These are phyloP conservation scores for Drosophila virilis DNA, from an alignment of 1,140 invertebrate genomes.

Conservation along the genomic window DNA sequence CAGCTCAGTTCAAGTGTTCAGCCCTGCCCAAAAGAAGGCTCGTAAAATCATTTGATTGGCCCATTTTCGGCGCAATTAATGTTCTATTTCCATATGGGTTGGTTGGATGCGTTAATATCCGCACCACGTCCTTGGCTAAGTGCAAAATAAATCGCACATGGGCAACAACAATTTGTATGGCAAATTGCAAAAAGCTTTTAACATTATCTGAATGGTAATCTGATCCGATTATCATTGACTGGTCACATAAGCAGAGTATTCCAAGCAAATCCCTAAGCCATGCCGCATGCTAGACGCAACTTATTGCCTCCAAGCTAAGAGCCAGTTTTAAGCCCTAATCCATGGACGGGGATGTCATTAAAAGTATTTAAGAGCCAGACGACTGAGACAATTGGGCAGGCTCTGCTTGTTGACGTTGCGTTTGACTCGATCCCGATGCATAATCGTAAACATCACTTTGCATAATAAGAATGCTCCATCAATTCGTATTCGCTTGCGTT, in stretches of 20 bases:
- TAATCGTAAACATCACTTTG: slow-evolving; percentile 83
- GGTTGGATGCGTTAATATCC: slow-evolving; percentile 1
- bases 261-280: slow-evolving; percentile 20
- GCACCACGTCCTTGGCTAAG: slow-evolving; percentile 49
- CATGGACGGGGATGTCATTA: slow-evolving; percentile 69
- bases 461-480: slow-evolving; percentile 83
- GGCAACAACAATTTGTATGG: slow-evolving; percentile 72
- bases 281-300: slow-evolving; percentile 1
- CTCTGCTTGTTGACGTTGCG: slow-evolving; percentile 43
- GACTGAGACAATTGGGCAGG: slow-evolving; percentile 46
- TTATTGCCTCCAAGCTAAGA: slow-evolving; percentile 16
- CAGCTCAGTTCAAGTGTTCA: not conserved
- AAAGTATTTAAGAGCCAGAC: slow-evolving; percentile 71
- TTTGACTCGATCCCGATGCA: slow-evolving; percentile 51
- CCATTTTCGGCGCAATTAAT: slow-evolving; percentile 32
- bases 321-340: slow-evolving; percentile 63
- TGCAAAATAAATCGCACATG: slow-evolving; percentile 57
- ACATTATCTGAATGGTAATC: slow-evolving; percentile 73
- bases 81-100: slow-evolving; percentile 29
- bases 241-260: slow-evolving; percentile 51
- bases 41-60: slow-evolving; percentile 33
- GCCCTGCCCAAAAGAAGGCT: not conserved
- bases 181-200: slow-evolving; percentile 82
- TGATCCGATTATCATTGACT: slow-evolving; percentile 80
- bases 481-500: slow-evolving; percentile 50